Base-by-base conservation (phyloP, 2,888 invertebrate species). In the Lithophane leautieri region DNA sequence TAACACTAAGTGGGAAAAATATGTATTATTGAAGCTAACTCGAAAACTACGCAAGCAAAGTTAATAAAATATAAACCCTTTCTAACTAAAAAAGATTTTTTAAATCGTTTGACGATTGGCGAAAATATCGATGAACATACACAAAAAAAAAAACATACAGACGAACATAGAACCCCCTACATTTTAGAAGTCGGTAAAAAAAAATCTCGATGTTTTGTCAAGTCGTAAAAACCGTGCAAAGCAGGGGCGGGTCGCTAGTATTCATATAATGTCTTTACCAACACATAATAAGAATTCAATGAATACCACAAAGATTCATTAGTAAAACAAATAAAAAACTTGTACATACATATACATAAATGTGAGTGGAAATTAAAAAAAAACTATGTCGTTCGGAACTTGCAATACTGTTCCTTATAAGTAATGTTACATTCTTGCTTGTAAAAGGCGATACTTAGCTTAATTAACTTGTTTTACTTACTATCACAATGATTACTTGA, bases 321-420 rank as follows among this genome's bases (percentile, higher is more conserved):
- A 78, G 61, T 60, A 76, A 84, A 81, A 70, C 87, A 76, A 76
- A 84, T 80, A 81, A 86, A 82, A 79, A 86, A 81, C 83, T 58
- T 34, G 82, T 79, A 54, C 42, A 9, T 79, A 54, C 42, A 9
- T 42, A 63, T 70, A 77, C 81, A 61, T 77, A 84, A 65, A 73
- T 42, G 86, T 73, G 58, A 50, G 69, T 78, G 67, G 81, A 67
- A 73, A 66, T 65, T 71, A 70, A 80, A 78, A 78, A 34, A 34
- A 82, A 76, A 78, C 40, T 56, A 82, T 75, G 76, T 76, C 50
- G 83, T 54, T 80, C 73, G 70, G 77, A 77, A 83, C 81, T 85
- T 73, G 78, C 74, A 73, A 82, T 83, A 84, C 89, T 84, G 83
- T 81, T 68, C 90, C 90, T 82, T 89, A 90, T 84, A 83, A 25